Base-by-base conservation (phyloP, 2,113 vertebrate species). In the Trogon surrucura region DNA sequence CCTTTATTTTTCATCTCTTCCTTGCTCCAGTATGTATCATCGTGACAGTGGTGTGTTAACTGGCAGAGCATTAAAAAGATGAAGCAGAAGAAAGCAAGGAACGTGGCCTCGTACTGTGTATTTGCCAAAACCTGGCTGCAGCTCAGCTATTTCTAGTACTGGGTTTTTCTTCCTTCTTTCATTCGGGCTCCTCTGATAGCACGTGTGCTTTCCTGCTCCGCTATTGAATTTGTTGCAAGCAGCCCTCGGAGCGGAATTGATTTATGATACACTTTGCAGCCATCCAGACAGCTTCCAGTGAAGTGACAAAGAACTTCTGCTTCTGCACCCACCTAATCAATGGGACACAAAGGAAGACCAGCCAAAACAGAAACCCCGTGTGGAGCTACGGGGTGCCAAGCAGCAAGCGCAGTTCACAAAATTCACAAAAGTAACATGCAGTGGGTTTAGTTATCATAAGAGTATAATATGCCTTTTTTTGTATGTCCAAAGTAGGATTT, bases 241-340 rank as follows among this genome's bases (percentile, higher is more conserved):
- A 8, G 4, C 67, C 74, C 82, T 85, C 82, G 1, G 65, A 89
- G 86, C 78, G 94, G 95, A 95, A 97, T 96, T 98, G 97, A 98
- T 98, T 97, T 96, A 93, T 97, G 95, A 95, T 95, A 87, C 60
- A 93, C 93, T 97, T 73, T 65, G 38, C 69, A 95, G 94, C 90
- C 87, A 77, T 93, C 91, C 93, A 96, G 95, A 96, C 95, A 97
- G 93, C 89, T 97, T 96, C 66, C 93, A 96, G 88, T 60, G 82
- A 97, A 96, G 89, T 97, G 97, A 97, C 96, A 98, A 96, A 97
- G 93, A 95, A 97, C 93, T 97, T 97, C 95, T 97, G 96, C 96
- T 94, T 85, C 90, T 85, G 73, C 95, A 95, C 79, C 91, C 89
- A 81, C 78, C 73, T 82, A 75, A 98, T 98, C 98, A 97, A 97